Evolutionary conservation across 2,888 invertebrate species (phyloP), one percentile per base, ranked within the genome.

Genomic region (Diadegma fenestrale): DNA sequence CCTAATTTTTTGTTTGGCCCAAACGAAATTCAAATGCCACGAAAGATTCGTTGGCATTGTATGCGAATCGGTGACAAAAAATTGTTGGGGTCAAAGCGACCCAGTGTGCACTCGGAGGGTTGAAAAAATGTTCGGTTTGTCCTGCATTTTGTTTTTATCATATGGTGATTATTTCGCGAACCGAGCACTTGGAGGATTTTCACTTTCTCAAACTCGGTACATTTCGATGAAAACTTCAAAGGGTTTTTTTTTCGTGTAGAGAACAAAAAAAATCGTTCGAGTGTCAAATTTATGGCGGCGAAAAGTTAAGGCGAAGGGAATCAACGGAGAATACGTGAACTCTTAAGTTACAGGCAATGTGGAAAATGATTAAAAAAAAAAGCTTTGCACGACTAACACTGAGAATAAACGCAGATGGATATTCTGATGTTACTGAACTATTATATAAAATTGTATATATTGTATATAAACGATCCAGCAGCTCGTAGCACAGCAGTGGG

Each of bases 401-500:
- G 51, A 10, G 51, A 30, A 48, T 26, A 33, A 8, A 51, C 10
- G 12, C n/a, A 64, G 2, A 12, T 48, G 22, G 6, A 76, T 77
- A 54, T 26, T 58, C 58, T 14, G 45, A 75, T 68, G 63, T 68
- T 68, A 41, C 37, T 61, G 26, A 43, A 71, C 17, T 41, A 41
- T 64, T 66, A 41, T 77, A 64, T 45, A 68, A 61, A 58, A 30
- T 22, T 58, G 0, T 58, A 58, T 58, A 58, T 14, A 58, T 58
- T 58, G 26, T 26, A 58, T 58, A 26, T 58, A 58, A 26, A 58
- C 26, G 0, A 14, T 54, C 3, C 12, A 12, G 26, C 14, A 26
- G 26, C 26, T 26, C 12, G 26, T 72, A 19, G 45, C n/a, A n/a
- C n/a, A 63, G 45, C 6, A 73, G 68, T 48, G 41, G 69, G 80